Evolutionary conservation across 1,140 invertebrate species (phyloP), one percentile per base, ranked within the genome.

Genomic region (Anoplophora glabripennis): DNA sequence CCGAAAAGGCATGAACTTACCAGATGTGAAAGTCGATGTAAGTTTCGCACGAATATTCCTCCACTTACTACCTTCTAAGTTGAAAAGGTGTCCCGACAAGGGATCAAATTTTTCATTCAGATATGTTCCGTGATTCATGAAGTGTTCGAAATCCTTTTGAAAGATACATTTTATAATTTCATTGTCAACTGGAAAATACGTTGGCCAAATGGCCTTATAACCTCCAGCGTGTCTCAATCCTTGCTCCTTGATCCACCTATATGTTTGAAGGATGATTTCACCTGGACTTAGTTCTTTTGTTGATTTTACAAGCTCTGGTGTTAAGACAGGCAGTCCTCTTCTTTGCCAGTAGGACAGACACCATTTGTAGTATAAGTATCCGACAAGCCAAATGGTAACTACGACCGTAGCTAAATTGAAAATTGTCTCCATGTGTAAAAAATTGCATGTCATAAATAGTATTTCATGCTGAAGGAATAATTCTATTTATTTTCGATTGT

Each of bases 1-100:
- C n/a, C n/a, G n/a, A n/a, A n/a, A 28, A 28, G 21, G 21, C n/a
- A n/a, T n/a, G 21, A 3, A 65, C 60, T 78, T 80, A 0, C 75
- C 75, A 35, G 76, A 75, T 2, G 80, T 77, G 62, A 83, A 82
- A 5, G 80, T 76, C 12, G 78, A 79, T 4, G 76, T 77, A n/a
- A 82, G 54, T 57, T 77, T 76, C 4, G 40, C 52, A 52, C 81
- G 62, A 3, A 81, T 58, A 48, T 69, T 64, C 61, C 74, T 79
- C 81, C 81, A 83, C 47, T 71, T 63, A 41, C 73, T 59, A n/a
- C 76, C 79, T 11, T 69, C 64, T 14, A 78, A 47, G n/a, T 62
- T 67, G 38, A 84, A 76, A 35, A 85, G 63, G 1, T 74, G 70
- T 2, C 74, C 72, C 0, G 74, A 69, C 0, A 85, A 36, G 3